phyloP scores from a whole-genome alignment of 2,113 vertebrate species.

The Hirundichthys speculiger region DNA sequence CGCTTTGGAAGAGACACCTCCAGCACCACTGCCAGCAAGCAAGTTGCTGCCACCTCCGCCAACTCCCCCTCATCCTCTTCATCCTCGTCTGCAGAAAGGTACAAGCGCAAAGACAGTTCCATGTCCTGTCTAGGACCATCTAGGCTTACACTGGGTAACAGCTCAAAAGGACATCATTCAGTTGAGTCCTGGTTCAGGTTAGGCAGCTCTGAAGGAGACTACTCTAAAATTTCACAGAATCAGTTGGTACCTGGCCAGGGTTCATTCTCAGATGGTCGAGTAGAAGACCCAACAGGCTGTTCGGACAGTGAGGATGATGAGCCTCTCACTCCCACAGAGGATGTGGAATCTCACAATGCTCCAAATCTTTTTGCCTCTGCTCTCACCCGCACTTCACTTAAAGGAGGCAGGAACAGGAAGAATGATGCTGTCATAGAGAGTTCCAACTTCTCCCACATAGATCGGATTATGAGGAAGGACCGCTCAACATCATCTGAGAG shows the following conservation, averaged over 20 bases:
- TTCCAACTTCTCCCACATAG: conserved; percentile 72
- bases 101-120: conserved; percentile 82
- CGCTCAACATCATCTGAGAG: conserved; percentile 81
- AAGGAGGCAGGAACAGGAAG: conserved; percentile 69
- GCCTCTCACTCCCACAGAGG: conserved; percentile 68
- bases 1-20: conserved; percentile 88
- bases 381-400: conserved; percentile 80
- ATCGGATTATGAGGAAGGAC: conserved; percentile 86
- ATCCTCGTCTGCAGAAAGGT: conserved; percentile 84
- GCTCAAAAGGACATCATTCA: conserved; percentile 70
- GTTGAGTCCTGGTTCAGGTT: conserved; percentile 81
- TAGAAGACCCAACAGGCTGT: conserved; percentile 68
- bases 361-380: conserved; percentile 95
- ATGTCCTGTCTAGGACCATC: conserved; percentile 81
- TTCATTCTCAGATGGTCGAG: conserved; percentile 72
- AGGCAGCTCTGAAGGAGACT: conserved; percentile 77
- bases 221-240: conserved; percentile 75
- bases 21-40: conserved; percentile 65
- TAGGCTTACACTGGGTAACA: conserved; percentile 72
- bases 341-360: conserved; percentile 63
- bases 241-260: conserved; percentile 69
- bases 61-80: conserved; percentile 84
- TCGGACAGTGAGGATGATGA: conserved; percentile 83
- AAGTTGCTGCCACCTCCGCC: conserved; percentile 63
- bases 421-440: conserved; percentile 56